Conservation (phyloP, 2,888 invertebrate genomes). For the Orthonevra nobilis region DNA sequence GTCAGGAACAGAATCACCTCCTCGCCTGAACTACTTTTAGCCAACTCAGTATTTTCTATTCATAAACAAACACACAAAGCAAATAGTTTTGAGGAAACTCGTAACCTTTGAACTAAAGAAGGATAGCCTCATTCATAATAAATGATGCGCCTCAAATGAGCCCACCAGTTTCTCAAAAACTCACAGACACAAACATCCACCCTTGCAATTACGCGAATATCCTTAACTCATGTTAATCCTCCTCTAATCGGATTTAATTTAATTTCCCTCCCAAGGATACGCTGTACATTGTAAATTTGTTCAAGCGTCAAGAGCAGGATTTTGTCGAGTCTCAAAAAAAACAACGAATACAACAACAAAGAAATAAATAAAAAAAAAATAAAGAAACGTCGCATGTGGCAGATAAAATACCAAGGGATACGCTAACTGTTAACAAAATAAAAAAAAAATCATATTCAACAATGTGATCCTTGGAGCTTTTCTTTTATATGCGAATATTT, state of each 20-base stretch:
- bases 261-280: slow-evolving; percentile 1
- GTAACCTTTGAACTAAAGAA: too few species aligned
- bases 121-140: too few species aligned
- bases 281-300: background rate
- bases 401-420: slow-evolving; percentile 7
- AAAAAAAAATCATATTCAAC: slow-evolving; percentile 4
- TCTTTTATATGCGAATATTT: too few species aligned
- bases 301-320: slow-evolving; percentile 9
- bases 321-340: background rate
- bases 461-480: background rate
- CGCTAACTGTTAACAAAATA: slow-evolving; percentile 8
- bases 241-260: slow-evolving; percentile 36
- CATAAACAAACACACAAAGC: too few species aligned
- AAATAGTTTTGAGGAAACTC: too few species aligned
- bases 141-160: too few species aligned
- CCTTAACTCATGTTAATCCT: slow-evolving; percentile 4
- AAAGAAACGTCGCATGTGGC: background rate
- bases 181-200: too few species aligned
- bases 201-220: slow-evolving; percentile 14
- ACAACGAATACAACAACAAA: too few species aligned
- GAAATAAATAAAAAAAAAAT: too few species aligned
- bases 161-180: too few species aligned
- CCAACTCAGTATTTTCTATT: too few species aligned
- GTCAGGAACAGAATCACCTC: slow-evolving; percentile 56
- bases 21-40: slow-evolving; percentile 28